phyloP scores from a whole-genome alignment of 2,797 vertebrate species.

The Neosilurus hyrtlii region DNA sequence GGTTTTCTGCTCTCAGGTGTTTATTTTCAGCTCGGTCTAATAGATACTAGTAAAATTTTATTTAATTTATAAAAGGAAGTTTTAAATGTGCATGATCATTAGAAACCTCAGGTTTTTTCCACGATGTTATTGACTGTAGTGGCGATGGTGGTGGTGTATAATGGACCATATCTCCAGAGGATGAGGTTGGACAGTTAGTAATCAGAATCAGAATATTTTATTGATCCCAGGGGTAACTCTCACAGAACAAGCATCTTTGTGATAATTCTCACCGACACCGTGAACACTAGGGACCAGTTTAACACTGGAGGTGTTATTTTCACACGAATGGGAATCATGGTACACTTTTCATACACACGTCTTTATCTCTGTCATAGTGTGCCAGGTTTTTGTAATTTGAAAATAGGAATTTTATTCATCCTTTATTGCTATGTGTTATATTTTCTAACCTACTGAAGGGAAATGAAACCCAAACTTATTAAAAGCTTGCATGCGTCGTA shows the following conservation, averaged over 20 bases:
- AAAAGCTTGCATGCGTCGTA: too few relatives aligned
- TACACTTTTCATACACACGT: not conserved
- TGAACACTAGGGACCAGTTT: conserved; percentile 10
- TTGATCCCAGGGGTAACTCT: conserved; percentile 4
- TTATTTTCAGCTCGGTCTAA: not conserved
- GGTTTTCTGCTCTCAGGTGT: not conserved
- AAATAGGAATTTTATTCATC: not conserved
- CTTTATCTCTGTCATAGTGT: not conserved
- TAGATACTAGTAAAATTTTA: not conserved
- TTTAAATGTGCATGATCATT: not conserved
- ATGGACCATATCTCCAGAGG: not conserved
- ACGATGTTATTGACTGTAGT: not conserved
- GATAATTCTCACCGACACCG: conserved; percentile 14
- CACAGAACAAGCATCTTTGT: conserved; percentile 14
- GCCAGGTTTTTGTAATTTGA: too few relatives aligned
- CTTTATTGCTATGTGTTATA: too few relatives aligned
- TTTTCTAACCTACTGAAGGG: not conserved
- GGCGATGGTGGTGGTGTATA: not conserved
- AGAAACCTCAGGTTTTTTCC: not conserved
- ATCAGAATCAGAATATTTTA: too few relatives aligned
- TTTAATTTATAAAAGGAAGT: too few relatives aligned
- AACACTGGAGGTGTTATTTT: conserved; percentile 30
- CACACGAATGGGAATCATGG: not conserved
- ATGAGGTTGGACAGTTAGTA: not conserved
- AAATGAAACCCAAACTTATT: too few relatives aligned